These are phyloP conservation scores for Enteromius anoplus DNA, from an alignment of 2,797 vertebrate genomes.

Conservation along the genomic window DNA sequence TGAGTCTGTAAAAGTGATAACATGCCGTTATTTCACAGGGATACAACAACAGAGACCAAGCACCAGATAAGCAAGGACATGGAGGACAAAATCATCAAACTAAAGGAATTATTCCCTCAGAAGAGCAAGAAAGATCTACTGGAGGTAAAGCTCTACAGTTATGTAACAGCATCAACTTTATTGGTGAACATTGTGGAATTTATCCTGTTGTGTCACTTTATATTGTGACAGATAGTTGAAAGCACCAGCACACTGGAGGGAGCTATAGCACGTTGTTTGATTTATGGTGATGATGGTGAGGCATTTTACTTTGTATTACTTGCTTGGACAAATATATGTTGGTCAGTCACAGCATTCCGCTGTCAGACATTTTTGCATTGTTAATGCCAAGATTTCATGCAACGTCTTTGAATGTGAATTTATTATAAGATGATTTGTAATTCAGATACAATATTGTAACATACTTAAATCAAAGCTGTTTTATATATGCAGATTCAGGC, in stretches of 20 bases:
- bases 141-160: conserved; percentile 70
- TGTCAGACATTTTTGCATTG: neutral
- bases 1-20: neutral
- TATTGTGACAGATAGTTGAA: conserved; percentile 77
- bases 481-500: conserved; percentile 53
- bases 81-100: conserved; percentile 74
- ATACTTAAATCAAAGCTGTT: neutral
- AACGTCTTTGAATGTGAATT: neutral
- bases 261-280: conserved; percentile 81
- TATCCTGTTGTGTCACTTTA: conserved; percentile 14
- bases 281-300: conserved; percentile 78
- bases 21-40: conserved; percentile 50
- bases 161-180: neutral
- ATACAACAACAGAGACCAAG: conserved; percentile 15
- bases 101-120: conserved; percentile 86
- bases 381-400: neutral
- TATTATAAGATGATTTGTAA: neutral
- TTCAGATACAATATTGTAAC: no score
- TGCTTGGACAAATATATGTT: neutral
- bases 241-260: conserved; percentile 85
- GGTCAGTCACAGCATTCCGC: neutral
- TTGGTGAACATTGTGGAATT: neutral
- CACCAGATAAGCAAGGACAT: conserved; percentile 70
- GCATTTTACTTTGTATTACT: neutral
- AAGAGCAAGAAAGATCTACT: conserved; percentile 75